Evolutionary conservation across 2,797 vertebrate genomes (phyloP).

Genomic region (Tolypeutes matacus): DNA sequence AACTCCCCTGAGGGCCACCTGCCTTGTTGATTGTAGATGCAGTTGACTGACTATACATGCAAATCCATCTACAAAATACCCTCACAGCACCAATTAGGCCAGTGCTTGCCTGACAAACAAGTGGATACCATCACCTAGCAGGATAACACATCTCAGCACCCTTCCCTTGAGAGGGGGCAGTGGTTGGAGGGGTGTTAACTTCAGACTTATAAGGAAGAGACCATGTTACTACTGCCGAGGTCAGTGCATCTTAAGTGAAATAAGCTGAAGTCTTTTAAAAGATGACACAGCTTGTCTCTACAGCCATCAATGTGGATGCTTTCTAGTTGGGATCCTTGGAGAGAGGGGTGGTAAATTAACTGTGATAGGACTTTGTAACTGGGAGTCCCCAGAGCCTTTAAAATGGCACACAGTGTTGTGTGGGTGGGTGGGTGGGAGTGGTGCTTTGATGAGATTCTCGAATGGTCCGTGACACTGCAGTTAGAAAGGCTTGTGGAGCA

Average conservation of each 20-base stretch:
- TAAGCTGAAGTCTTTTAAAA: neutral
- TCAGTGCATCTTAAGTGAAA: neutral
- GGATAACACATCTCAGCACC: neutral
- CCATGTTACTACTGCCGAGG: neutral
- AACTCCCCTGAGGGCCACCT: too few species aligned
- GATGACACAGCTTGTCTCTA: neutral
- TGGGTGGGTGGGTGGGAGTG: too few species aligned
- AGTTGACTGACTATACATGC: too few species aligned
- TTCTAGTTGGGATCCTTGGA: neutral
- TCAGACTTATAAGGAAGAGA: neutral
- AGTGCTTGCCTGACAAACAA: too few species aligned
- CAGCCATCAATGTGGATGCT: rapidly evolving
- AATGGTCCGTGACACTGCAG: neutral
- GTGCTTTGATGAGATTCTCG: neutral
- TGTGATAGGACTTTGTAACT: neutral
- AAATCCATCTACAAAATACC: too few species aligned
- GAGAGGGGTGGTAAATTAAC: neutral
- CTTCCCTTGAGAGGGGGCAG: neutral
- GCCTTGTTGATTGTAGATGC: too few species aligned
- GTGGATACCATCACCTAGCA: too few species aligned
- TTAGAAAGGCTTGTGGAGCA: neutral
- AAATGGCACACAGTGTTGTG: neutral
- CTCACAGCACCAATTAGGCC: too few species aligned
- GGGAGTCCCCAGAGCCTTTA: neutral
- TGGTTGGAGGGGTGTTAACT: neutral